Conservation (phyloP, 2,797 vertebrate species). For the Acanthis flammea region DNA sequence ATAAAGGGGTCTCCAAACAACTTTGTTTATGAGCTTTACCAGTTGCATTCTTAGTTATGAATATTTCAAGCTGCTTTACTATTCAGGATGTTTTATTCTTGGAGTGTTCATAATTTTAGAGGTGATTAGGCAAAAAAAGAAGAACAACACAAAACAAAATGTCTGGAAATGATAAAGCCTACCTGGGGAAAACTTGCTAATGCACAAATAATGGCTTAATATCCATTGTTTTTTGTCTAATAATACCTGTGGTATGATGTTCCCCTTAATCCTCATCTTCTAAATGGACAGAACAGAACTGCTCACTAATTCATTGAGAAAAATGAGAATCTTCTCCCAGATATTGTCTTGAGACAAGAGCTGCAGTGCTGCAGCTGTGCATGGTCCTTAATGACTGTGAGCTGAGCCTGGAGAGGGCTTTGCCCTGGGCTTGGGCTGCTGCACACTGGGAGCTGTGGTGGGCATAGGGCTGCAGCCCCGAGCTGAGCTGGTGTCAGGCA, state of each 20-base stretch:
- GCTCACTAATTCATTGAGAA: constrained; percentile 21
- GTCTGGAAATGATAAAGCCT: constrained; percentile 72
- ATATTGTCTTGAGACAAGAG: not conserved
- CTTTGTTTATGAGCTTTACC: constrained; percentile 80
- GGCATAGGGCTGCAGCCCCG: not conserved
- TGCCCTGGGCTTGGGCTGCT: not conserved
- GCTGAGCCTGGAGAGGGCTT: not conserved
- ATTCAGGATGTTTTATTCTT: constrained; percentile 76
- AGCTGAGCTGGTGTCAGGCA: not conserved
- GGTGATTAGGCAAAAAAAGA: constrained; percentile 77
- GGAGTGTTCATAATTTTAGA: constrained; percentile 77
- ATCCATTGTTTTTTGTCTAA: constrained; percentile 62
- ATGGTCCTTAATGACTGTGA: not conserved
- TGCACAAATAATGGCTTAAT: constrained; percentile 77
- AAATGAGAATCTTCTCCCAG: not conserved
- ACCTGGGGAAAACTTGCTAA: constrained; percentile 75
- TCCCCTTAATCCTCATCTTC: constrained; percentile 39
- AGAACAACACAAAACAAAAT: constrained; percentile 68
- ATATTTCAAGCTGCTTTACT: constrained; percentile 80
- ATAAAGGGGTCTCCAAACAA: constrained; percentile 83
- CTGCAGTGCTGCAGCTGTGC: not conserved
- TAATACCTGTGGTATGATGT: constrained; percentile 44
- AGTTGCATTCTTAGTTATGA: constrained; percentile 79
- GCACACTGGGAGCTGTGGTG: not conserved
- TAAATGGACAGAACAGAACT: constrained; percentile 18